Evolutionary conservation across 2,113 vertebrate species (phyloP).

Genomic region (Gulo gulo): DNA sequence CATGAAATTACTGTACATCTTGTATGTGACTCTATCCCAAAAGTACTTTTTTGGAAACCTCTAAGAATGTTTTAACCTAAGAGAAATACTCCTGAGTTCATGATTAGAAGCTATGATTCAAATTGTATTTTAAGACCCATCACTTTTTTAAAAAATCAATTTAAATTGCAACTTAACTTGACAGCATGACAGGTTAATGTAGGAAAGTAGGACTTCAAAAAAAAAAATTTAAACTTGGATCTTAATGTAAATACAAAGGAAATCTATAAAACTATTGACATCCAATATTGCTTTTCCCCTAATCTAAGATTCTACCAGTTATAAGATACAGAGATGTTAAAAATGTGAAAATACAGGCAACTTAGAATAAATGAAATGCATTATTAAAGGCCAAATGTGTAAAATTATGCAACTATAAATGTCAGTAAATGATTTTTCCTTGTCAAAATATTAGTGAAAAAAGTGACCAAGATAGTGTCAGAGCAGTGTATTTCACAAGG

Average conservation of each 20-base stretch:
- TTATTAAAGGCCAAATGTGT: background rate
- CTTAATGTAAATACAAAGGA: slow-evolving; percentile 10
- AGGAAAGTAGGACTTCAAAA: background rate
- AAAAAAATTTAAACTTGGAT: background rate
- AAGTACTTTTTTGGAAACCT: background rate
- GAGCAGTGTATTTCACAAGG: background rate
- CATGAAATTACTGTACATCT: background rate
- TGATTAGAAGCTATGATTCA: slow-evolving; percentile 25
- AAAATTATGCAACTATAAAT: background rate
- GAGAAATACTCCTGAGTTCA: slow-evolving; percentile 22
- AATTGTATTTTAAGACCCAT: slow-evolving; percentile 3
- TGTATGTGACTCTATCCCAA: background rate
- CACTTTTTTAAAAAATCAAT: background rate
- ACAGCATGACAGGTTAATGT: background rate
- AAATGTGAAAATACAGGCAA: background rate
- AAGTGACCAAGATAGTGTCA: background rate
- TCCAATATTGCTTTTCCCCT: background rate
- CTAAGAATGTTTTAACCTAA: slow-evolving; percentile 1
- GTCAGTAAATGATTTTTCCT: slow-evolving; percentile 8
- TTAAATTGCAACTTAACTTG: slow-evolving; percentile 45
- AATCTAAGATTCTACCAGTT: background rate
- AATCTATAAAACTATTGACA: background rate
- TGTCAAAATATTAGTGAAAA: slow-evolving; percentile 26
- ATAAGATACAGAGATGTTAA: background rate
- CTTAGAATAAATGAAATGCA: background rate